Percentiles rank a stretch among this genome's conserved stretches.
These are phyloP conservation scores for Coilia nasus DNA, from an alignment of 2,797 vertebrate genomes.

Conservation along the genomic window DNA sequence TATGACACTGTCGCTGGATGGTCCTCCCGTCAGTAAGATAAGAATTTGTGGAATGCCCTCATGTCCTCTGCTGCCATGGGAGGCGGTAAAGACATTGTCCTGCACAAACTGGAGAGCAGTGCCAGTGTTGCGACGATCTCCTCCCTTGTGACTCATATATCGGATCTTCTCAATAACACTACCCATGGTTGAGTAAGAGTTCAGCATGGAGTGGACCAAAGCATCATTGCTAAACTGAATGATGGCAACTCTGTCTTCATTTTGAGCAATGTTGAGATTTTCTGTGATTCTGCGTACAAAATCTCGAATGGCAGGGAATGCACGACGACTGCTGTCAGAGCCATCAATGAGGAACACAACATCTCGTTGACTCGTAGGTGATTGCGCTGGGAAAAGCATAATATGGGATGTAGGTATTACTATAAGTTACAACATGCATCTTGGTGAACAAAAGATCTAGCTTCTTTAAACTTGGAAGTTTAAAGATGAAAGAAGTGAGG, in stretches of 20 bases:
- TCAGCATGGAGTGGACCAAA: slow-evolving; percentile 49
- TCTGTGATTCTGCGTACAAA: slow-evolving; percentile 72
- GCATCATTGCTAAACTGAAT: slow-evolving; percentile 55
- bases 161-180: slow-evolving; percentile 37
- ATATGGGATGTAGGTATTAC: neutral
- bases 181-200: slow-evolving; percentile 36
- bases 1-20: slow-evolving; percentile 35
- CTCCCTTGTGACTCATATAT: slow-evolving; percentile 45
- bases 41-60: slow-evolving; percentile 42
- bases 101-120: slow-evolving; percentile 51
- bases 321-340: slow-evolving; percentile 65
- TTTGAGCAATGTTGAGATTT: slow-evolving; percentile 68
- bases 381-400: slow-evolving; percentile 7
- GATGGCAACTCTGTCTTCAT: slow-evolving; percentile 48
- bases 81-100: slow-evolving; percentile 50
- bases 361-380: slow-evolving; percentile 20
- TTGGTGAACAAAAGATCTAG: neutral
- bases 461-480: neutral
- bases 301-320: slow-evolving; percentile 55
- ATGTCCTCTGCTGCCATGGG: slow-evolving; percentile 45
- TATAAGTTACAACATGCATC: neutral
- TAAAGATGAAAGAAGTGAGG: neutral
- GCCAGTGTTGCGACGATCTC: slow-evolving; percentile 49
- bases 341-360: slow-evolving; percentile 71
- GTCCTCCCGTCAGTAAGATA: slow-evolving; percentile 37